phyloP scores from a whole-genome alignment of 2,797 vertebrate species.

The Chloroceryle amazona region DNA sequence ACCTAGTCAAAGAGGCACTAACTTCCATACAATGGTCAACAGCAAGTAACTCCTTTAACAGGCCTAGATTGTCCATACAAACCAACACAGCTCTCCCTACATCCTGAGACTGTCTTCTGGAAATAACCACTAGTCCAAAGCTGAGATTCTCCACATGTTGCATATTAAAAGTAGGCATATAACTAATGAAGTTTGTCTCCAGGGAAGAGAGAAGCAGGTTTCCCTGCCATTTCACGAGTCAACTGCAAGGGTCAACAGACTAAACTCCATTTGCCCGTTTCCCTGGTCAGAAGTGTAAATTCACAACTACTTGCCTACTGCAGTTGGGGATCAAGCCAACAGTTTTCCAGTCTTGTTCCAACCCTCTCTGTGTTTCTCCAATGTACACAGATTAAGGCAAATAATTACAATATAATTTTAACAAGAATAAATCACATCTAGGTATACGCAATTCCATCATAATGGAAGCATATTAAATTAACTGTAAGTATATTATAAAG shows the following conservation, averaged over 20 bases:
- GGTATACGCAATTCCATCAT: background rate
- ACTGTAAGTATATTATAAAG: background rate
- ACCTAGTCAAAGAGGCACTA: accelerated
- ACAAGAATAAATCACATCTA: background rate
- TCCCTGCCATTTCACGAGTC: background rate
- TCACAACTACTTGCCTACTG: background rate
- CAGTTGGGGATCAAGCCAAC: background rate
- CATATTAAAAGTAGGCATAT: background rate
- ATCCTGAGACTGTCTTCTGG: background rate
- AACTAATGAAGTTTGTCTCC: background rate
- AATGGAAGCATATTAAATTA: conserved; percentile 6
- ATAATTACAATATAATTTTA: background rate
- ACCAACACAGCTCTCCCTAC: background rate
- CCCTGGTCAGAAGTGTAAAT: background rate
- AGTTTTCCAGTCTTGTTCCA: background rate
- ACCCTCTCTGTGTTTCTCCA: background rate
- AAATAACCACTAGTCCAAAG: background rate
- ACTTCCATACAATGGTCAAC: accelerated
- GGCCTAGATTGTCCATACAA: background rate
- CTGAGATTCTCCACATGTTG: background rate
- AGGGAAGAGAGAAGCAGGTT: background rate
- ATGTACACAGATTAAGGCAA: background rate
- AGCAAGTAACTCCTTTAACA: background rate
- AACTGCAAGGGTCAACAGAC: background rate
- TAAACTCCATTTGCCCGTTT: background rate